A percentile compares a stretch with the other conserved stretches of the same genome.
phyloP scores from a whole-genome alignment of 2,888 invertebrate genomes.

The Neoscelio sp. region DNA sequence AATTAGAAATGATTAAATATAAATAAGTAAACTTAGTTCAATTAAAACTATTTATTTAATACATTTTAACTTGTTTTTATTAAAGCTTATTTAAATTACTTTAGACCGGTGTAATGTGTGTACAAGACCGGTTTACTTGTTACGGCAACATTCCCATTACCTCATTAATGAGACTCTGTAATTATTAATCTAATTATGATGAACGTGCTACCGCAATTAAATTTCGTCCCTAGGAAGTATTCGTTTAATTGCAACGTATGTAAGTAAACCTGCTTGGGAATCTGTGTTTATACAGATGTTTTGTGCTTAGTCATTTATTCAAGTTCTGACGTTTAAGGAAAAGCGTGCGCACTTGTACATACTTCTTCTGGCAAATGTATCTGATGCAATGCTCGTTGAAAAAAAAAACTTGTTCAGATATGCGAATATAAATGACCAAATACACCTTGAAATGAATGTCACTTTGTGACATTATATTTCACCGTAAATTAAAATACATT shows the following conservation, averaged over 20 bases:
- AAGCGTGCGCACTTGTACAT: background rate
- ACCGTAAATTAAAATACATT: background rate
- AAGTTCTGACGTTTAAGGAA: conserved; percentile 30
- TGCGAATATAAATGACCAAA: conserved; percentile 30
- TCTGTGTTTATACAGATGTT: conserved; percentile 31
- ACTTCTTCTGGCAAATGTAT: conserved; percentile 5
- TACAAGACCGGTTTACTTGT: too few relatives aligned
- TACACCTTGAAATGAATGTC: conserved; percentile 14
- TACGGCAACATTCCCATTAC: too few relatives aligned
- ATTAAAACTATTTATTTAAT: too few relatives aligned
- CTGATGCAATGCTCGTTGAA: conserved; percentile 22
- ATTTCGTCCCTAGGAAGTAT: conserved; percentile 7
- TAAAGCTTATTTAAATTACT: too few relatives aligned
- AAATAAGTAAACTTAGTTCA: too few relatives aligned
- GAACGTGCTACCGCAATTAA: background rate
- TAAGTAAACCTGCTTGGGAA: conserved; percentile 6
- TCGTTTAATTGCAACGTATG: conserved; percentile 2
- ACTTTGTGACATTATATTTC: too few relatives aligned
- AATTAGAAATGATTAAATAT: too few relatives aligned
- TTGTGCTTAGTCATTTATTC: conserved; percentile 37
- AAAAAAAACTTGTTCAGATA: conserved; percentile 28
- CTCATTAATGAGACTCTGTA: background rate
- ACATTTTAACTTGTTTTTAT: too few relatives aligned
- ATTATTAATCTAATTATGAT: conserved; percentile 4
- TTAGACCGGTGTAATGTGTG: too few relatives aligned